These are phyloP conservation scores for Tigriopus californicus DNA, from an alignment of 2,888 invertebrate genomes.

Conservation along the genomic window DNA sequence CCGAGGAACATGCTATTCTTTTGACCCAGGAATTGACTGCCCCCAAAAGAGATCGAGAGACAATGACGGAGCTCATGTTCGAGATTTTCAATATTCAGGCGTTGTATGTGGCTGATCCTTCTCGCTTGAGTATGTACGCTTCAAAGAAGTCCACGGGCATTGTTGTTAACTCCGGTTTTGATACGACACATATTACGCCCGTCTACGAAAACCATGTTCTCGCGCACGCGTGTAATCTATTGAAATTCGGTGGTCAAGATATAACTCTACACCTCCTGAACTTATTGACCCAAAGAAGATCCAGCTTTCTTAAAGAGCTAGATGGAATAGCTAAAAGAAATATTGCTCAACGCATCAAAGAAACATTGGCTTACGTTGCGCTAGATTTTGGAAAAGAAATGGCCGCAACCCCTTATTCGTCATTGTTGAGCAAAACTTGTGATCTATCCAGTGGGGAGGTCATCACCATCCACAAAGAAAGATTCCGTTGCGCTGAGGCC, in stretches of 20 bases:
- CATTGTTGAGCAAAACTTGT: conserved; percentile 77
- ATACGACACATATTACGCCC: conserved; percentile 78
- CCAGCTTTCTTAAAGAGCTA: conserved; percentile 33
- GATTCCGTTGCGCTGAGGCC: conserved; percentile 66
- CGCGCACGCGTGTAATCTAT: conserved; percentile 32
- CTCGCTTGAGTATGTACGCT: conserved; percentile 75
- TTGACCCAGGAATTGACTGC: conserved; percentile 82
- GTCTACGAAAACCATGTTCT: conserved; percentile 59
- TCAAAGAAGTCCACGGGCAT: conserved; percentile 87
- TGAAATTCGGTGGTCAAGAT: conserved; percentile 35
- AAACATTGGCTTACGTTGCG: conserved; percentile 81
- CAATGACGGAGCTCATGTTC: conserved; percentile 49
- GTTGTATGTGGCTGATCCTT: conserved; percentile 84
- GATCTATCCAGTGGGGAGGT: conserved; percentile 78
- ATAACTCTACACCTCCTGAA: conserved; percentile 38
- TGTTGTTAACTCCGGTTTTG: conserved; percentile 76
- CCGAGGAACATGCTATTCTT: conserved; percentile 82
- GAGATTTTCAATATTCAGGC: conserved; percentile 44
- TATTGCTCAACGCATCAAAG: conserved; percentile 87
- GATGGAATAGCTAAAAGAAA: conserved; percentile 48
- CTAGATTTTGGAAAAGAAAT: conserved; percentile 88
- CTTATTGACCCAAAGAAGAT: conserved; percentile 34
- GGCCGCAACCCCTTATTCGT: conserved; percentile 76
- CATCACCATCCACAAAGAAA: conserved; percentile 74
- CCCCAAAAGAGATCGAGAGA: conserved; percentile 86